Evolutionary conservation across 2,888 invertebrate genomes (phyloP).

Genomic region (Ophraella communa): DNA sequence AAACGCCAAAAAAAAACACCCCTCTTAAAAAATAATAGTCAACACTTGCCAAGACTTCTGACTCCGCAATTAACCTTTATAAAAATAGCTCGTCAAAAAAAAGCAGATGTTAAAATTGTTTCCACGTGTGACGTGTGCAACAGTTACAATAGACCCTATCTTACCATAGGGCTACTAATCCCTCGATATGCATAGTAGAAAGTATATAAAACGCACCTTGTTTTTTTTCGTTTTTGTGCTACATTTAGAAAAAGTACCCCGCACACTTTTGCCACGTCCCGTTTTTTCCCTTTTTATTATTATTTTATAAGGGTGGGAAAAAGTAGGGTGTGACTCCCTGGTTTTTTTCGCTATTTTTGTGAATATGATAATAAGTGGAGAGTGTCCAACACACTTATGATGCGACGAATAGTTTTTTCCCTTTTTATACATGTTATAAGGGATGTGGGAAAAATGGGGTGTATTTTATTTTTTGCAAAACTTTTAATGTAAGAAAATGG

Average conservation of each 20-base stretch:
- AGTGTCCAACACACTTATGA: constrained; percentile 9
- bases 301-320: constrained; percentile 24
- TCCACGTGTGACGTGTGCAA: constrained; percentile 31
- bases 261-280: constrained; percentile 30
- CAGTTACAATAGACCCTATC: neutral
- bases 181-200: constrained; percentile 44
- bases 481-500: constrained; percentile 27
- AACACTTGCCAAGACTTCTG: constrained; percentile 22
- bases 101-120: constrained; percentile 34
- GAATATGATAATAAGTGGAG: constrained; percentile 19
- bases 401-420: constrained; percentile 8
- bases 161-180: constrained; percentile 25
- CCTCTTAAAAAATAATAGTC: constrained; percentile 22
- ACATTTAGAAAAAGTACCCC: constrained; percentile 14
- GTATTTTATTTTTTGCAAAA: neutral
- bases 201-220: constrained; percentile 41
- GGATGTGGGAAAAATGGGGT: neutral
- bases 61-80: constrained; percentile 27
- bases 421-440: neutral
- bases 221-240: constrained; percentile 32
- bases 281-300: constrained; percentile 28
- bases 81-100: constrained; percentile 31
- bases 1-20: constrained; percentile 19
- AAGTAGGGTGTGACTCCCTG: constrained; percentile 22
- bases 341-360: constrained; percentile 25